Percentiles rank a stretch among this genome's conserved stretches.
phyloP scores from a whole-genome alignment of 2,888 invertebrate species.

The Blastobasis lacticolella region DNA sequence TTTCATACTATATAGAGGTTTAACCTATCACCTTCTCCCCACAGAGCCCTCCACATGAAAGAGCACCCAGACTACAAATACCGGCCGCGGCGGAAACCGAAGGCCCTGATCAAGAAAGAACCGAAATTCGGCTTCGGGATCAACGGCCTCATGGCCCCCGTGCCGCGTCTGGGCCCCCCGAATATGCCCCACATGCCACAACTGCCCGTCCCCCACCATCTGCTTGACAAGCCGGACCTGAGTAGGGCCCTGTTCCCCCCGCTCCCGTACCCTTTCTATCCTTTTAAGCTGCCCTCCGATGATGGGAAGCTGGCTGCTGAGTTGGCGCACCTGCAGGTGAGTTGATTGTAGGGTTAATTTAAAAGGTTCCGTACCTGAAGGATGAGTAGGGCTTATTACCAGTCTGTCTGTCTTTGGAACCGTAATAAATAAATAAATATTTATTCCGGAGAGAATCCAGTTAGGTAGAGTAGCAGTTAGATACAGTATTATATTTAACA shows the following conservation, averaged over 20 bases:
- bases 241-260: conserved; percentile 80
- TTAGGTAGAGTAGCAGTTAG: no score
- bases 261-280: conserved; percentile 81
- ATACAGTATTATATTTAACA: no score
- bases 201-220: conserved; percentile 57
- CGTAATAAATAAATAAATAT: no score
- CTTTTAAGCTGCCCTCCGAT: conserved; percentile 74
- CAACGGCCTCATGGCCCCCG: conserved; percentile 76
- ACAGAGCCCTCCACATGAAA: conserved; percentile 93
- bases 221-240: conserved; percentile 77
- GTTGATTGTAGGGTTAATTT: background rate
- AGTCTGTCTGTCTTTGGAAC: no score
- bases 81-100: conserved; percentile 89
- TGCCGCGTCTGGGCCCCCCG: conserved; percentile 63
- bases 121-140: conserved; percentile 82
- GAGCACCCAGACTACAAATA: conserved; percentile 96
- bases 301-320: conserved; percentile 79
- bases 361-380: no score
- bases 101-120: conserved; percentile 87
- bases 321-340: conserved; percentile 77
- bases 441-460: no score
- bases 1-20: no score
- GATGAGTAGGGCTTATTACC: no score
- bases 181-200: conserved; percentile 40
- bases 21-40: conserved; percentile 22